Evolutionary conservation across 2,113 vertebrate genomes (phyloP).

Genomic region (Haemorhous mexicanus): DNA sequence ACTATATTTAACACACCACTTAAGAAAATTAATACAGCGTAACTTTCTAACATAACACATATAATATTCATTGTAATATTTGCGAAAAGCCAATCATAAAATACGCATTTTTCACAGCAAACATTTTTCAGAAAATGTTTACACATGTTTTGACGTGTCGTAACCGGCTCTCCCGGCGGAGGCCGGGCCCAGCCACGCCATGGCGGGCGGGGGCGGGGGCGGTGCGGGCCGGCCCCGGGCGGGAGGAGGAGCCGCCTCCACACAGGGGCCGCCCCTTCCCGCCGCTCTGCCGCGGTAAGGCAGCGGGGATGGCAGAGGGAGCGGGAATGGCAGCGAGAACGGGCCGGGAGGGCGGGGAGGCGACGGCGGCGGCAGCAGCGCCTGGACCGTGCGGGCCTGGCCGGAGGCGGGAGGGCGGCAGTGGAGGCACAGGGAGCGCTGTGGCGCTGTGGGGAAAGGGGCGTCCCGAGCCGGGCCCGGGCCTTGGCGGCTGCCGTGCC

Average conservation of each 20-base stretch:
- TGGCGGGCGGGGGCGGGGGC: not conserved
- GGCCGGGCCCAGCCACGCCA: no score
- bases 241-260: not conserved
- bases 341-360: not conserved
- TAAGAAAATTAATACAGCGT: no score
- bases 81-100: no score
- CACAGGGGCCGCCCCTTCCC: not conserved
- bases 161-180: fast-evolving
- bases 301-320: not conserved
- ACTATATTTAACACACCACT: no score
- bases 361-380: not conserved
- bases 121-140: not conserved
- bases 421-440: not conserved
- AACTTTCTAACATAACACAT: no score
- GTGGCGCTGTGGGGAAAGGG: not conserved
- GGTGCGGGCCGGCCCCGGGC: not conserved
- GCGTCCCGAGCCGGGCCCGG: not conserved
- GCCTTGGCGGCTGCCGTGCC: not conserved
- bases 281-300: not conserved
- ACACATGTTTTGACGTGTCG: fast-evolving
- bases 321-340: no score
- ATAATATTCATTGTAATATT: no score
- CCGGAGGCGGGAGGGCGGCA: not conserved
- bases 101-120: no score
- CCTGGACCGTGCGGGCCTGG: not conserved